Conservation (phyloP, 2,888 invertebrate genomes). For the Nematopogon swammerdamellus region DNA sequence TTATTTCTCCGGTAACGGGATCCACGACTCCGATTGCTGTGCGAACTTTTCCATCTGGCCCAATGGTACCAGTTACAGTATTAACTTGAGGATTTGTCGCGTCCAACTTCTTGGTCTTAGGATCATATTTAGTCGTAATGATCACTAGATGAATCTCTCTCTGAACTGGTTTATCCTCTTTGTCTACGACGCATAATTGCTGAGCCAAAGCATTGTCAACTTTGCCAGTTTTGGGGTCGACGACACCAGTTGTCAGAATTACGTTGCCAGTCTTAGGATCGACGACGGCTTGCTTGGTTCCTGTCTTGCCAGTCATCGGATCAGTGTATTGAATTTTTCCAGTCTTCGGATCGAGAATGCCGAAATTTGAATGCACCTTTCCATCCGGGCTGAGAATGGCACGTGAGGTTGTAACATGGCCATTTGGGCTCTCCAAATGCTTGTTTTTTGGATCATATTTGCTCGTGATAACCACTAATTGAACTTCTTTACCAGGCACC, state of each 20-base stretch:
- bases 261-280: conserved; percentile 56
- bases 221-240: conserved; percentile 59
- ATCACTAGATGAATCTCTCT: conserved; percentile 57
- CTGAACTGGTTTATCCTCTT: conserved; percentile 35
- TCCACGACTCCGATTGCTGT: conserved; percentile 66
- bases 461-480: conserved; percentile 57
- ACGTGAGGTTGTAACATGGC: conserved; percentile 47
- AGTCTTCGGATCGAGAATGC: conserved; percentile 53
- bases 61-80: conserved; percentile 59
- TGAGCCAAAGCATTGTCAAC: conserved; percentile 51
- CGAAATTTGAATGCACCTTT: conserved; percentile 52
- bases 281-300: conserved; percentile 53
- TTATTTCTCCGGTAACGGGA: conserved; percentile 56
- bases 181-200: conserved; percentile 50
- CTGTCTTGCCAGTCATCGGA: conserved; percentile 53
- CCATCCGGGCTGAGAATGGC: conserved; percentile 48
- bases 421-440: conserved; percentile 49
- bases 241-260: conserved; percentile 48
- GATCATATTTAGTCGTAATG: conserved; percentile 59
- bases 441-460: conserved; percentile 54
- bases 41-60: conserved; percentile 43
- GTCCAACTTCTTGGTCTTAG: conserved; percentile 46
- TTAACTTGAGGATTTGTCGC: conserved; percentile 39
- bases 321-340: conserved; percentile 54
- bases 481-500: conserved; percentile 14